Evolutionary conservation across 2,888 invertebrate species (phyloP).

Genomic region (Carcina quercana): DNA sequence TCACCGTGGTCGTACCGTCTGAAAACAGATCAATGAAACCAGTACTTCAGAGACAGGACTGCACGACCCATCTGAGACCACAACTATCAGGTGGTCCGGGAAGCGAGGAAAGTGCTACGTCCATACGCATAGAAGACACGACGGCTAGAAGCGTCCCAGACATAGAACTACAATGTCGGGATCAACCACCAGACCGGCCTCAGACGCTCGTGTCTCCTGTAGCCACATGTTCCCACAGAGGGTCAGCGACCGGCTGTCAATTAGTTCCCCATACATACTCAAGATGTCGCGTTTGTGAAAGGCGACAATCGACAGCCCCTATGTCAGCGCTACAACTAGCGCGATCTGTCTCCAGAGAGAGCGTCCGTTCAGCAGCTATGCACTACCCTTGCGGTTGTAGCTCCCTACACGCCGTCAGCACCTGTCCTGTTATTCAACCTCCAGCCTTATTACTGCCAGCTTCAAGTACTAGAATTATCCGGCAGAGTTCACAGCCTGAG

Average conservation of each 20-base stretch:
- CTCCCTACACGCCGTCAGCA: constrained; percentile 70
- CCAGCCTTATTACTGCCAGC: constrained; percentile 83
- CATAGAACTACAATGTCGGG: constrained; percentile 85
- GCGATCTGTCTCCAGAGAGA: constrained; percentile 89
- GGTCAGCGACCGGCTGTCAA: constrained; percentile 79
- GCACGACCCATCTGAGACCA: constrained; percentile 84
- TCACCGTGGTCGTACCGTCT: constrained; percentile 65
- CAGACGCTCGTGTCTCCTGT: constrained; percentile 71
- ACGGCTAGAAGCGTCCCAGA: constrained; percentile 86
- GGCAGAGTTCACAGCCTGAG: constrained; percentile 92
- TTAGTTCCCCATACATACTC: constrained; percentile 78
- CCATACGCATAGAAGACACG: constrained; percentile 77
- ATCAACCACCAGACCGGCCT: constrained; percentile 67
- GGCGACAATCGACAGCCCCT: constrained; percentile 87
- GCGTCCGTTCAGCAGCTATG: constrained; percentile 82
- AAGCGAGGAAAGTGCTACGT: constrained; percentile 82
- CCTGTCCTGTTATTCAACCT: constrained; percentile 79
- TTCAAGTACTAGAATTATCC: constrained; percentile 86
- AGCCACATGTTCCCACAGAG: constrained; percentile 74
- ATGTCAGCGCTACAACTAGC: constrained; percentile 84
- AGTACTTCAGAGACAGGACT: constrained; percentile 89
- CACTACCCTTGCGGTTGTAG: constrained; percentile 78
- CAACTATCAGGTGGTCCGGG: constrained; percentile 83
- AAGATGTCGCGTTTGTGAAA: constrained; percentile 81
- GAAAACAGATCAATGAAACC: constrained; percentile 79